Percentiles rank a stretch among this genome's conserved stretches.
phyloP scores from a whole-genome alignment of 2,113 vertebrate species.

The Hyaena hyaena region DNA sequence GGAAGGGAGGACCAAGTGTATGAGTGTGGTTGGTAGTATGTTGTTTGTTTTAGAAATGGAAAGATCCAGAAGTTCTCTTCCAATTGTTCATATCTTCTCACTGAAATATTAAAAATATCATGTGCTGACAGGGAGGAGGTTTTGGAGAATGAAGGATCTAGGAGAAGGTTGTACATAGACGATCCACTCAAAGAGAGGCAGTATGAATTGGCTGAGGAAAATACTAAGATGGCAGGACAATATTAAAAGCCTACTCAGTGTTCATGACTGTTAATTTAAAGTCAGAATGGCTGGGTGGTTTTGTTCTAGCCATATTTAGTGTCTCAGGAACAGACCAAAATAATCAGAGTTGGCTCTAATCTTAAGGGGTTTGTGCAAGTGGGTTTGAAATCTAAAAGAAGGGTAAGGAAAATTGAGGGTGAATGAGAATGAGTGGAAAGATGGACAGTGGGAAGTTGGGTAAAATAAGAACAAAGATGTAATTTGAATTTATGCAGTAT shows the following conservation, averaged over 20 bases:
- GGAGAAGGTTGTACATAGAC: neutral
- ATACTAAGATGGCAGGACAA: neutral
- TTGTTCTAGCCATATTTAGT: neutral
- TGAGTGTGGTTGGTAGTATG: neutral
- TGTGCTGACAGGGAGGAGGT: neutral
- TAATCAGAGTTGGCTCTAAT: neutral
- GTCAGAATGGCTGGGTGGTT: neutral
- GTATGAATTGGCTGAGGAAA: neutral
- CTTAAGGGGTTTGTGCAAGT: neutral
- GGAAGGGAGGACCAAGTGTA: neutral
- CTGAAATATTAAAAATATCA: neutral
- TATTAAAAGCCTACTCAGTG: neutral
- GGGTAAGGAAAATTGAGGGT: neutral
- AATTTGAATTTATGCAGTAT: neutral
- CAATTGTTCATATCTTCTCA: neutral
- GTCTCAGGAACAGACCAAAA: neutral
- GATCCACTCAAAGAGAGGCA: neutral
- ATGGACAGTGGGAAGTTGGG: neutral
- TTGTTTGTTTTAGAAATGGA: neutral
- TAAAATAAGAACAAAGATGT: neutral
- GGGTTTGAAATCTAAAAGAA: neutral
- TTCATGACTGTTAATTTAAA: neutral
- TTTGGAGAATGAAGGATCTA: neutral
- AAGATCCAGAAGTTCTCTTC: neutral
- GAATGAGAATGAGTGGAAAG: neutral